phyloP scores from a whole-genome alignment of 1,140 invertebrate genomes.

The Sycophila sp. region DNA sequence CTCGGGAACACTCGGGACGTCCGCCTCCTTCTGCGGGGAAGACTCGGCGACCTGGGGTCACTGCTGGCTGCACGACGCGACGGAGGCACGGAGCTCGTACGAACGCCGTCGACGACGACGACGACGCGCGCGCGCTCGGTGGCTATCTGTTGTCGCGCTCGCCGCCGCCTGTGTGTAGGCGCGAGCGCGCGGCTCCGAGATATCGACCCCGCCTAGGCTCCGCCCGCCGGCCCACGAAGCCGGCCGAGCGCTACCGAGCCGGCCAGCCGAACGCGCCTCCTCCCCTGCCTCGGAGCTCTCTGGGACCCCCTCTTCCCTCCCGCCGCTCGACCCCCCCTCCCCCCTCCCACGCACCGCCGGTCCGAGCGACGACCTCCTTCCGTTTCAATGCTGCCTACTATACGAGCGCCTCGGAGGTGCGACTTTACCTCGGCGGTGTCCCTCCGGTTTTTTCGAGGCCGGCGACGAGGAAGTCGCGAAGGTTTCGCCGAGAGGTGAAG shows the following conservation, averaged over 20 bases:
- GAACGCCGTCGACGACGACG: neutral
- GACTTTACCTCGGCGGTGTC: too few species aligned
- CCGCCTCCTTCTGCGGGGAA: neutral
- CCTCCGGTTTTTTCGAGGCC: too few species aligned
- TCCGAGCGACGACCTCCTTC: neutral
- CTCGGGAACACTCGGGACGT: neutral
- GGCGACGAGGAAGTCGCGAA: too few species aligned
- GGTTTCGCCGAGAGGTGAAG: too few species aligned
- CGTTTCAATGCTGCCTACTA: neutral
- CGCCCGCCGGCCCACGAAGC: constrained; percentile 53
- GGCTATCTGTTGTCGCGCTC: constrained; percentile 17
- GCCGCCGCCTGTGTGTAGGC: neutral
- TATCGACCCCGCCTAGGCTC: constrained; percentile 66
- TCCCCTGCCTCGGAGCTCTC: neutral
- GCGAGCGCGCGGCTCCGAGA: constrained; percentile 27
- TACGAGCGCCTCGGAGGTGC: neutral
- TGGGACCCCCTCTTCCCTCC: neutral
- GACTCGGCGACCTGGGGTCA: neutral
- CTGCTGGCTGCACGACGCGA: neutral
- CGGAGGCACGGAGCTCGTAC: constrained; percentile 13
- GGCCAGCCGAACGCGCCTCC: constrained; percentile 5
- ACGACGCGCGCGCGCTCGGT: constrained; percentile 42
- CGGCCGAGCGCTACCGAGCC: constrained; percentile 40
- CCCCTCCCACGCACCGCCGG: neutral
- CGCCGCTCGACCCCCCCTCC: neutral